Percentiles rank a stretch among this genome's conserved stretches.
phyloP scores from a whole-genome alignment of 2,113 vertebrate species.

The Thamnophis sirtalis region DNA sequence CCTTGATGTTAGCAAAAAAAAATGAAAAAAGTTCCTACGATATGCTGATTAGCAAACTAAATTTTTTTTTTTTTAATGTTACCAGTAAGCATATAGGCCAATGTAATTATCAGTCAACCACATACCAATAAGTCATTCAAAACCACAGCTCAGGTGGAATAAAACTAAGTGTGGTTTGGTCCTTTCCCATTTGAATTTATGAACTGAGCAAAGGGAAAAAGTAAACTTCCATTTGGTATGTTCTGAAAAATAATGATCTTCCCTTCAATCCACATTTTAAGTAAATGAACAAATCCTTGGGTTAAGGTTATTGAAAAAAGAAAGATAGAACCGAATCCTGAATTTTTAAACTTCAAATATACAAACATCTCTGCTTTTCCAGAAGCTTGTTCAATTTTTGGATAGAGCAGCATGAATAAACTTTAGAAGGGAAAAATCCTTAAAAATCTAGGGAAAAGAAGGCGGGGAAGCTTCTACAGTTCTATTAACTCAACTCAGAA shows the following conservation, averaged over 20 bases:
- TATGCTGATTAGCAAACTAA: neutral
- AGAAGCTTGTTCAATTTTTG: slow-evolving; percentile 24
- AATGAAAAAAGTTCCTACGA: neutral
- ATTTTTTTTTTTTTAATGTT: neutral
- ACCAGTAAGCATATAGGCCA: neutral
- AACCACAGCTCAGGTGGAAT: neutral
- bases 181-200: neutral
- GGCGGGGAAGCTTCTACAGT: neutral
- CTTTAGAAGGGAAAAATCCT: neutral
- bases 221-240: neutral
- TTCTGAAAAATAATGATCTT: neutral
- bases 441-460: neutral
- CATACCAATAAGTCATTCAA: neutral
- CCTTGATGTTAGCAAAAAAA: neutral
- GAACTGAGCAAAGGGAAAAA: neutral
- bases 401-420: slow-evolving; percentile 3
- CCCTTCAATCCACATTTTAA: neutral
- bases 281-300: neutral
- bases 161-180: neutral
- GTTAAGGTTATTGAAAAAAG: slow-evolving; percentile 4
- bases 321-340: slow-evolving; percentile 5
- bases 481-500: neutral
- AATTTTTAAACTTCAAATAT: slow-evolving; percentile 36
- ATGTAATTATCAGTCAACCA: neutral
- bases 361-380: neutral